A percentile compares a stretch with the other conserved stretches of the same genome.
Evolutionary conservation across 2,797 vertebrate species (phyloP).

Genomic region (Sebastes minor): DNA sequence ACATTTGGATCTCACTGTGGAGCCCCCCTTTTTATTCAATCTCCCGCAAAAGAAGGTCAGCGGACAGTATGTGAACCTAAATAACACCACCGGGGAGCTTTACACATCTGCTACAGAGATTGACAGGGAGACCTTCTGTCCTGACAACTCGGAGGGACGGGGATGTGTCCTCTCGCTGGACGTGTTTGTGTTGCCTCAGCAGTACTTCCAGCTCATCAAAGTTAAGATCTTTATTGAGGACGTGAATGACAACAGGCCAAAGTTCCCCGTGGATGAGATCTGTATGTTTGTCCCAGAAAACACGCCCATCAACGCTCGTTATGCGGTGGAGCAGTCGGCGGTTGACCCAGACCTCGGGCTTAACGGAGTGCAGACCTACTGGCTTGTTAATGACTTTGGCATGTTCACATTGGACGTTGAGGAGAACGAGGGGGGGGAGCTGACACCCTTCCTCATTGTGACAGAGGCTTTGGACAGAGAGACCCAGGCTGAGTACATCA

Average conservation of each 20-base stretch:
- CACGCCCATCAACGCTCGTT: slow-evolving; percentile 88
- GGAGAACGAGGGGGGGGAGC: slow-evolving; percentile 93
- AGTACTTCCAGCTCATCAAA: slow-evolving; percentile 96
- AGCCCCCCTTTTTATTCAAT: slow-evolving; percentile 90
- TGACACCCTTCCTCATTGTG: slow-evolving; percentile 94
- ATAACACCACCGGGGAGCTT: slow-evolving; percentile 91
- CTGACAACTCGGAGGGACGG: slow-evolving; percentile 76
- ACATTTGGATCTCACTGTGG: slow-evolving; percentile 80
- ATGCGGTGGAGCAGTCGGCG: slow-evolving; percentile 93
- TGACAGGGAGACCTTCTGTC: slow-evolving; percentile 92
- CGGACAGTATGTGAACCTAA: slow-evolving; percentile 90
- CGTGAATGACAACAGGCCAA: slow-evolving; percentile 94
- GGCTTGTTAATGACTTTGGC: slow-evolving; percentile 91
- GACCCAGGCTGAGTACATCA: slow-evolving; percentile 88
- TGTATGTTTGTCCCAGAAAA: slow-evolving; percentile 91
- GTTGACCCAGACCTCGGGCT: slow-evolving; percentile 90
- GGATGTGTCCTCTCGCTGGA: slow-evolving; percentile 92
- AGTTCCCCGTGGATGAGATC: slow-evolving; percentile 90
- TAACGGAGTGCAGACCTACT: slow-evolving; percentile 93
- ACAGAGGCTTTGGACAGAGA: slow-evolving; percentile 93
- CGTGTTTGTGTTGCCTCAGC: slow-evolving; percentile 94
- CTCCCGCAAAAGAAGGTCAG: slow-evolving; percentile 88
- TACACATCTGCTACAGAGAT: slow-evolving; percentile 90
- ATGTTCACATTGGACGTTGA: slow-evolving; percentile 96
- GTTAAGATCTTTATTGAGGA: slow-evolving; percentile 94